These are phyloP conservation scores for Cheirogaleus medius DNA, from an alignment of 2,113 vertebrate genomes.

Conservation along the genomic window DNA sequence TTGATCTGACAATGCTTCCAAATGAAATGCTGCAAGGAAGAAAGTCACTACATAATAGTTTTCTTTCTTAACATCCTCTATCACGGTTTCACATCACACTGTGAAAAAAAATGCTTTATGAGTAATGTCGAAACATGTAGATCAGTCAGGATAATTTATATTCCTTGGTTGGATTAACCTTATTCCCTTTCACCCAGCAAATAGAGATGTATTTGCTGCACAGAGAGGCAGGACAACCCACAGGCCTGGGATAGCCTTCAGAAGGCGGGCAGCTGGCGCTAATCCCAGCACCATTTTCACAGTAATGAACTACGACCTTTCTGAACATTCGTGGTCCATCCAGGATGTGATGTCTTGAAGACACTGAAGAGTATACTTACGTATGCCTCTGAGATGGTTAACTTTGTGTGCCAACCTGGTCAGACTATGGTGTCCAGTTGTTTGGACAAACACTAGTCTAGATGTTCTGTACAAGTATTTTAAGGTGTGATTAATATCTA, in stretches of 20 bases:
- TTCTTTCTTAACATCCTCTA: conserved; percentile 57
- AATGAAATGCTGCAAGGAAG: conserved; percentile 73
- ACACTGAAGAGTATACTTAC: background rate
- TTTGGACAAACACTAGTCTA: background rate
- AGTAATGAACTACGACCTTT: background rate
- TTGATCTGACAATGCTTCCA: conserved; percentile 82
- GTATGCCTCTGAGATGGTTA: background rate
- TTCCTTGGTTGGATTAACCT: conserved; percentile 51
- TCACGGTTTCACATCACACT: conserved; percentile 67
- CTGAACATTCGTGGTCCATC: background rate
- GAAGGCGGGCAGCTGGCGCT: background rate
- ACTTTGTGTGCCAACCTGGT: background rate
- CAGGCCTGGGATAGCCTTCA: background rate
- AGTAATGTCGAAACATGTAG: conserved; percentile 61
- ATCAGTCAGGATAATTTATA: conserved; percentile 40
- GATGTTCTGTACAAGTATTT: background rate
- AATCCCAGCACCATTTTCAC: background rate
- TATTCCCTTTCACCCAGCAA: conserved; percentile 41
- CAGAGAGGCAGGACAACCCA: background rate
- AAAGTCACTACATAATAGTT: conserved; percentile 68
- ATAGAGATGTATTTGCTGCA: background rate
- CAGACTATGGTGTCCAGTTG: background rate
- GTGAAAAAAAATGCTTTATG: conserved; percentile 62
- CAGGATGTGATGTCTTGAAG: background rate
- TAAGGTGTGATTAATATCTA: background rate